phyloP scores from a whole-genome alignment of 1,140 invertebrate species.

The Drosophila fuyamai region DNA sequence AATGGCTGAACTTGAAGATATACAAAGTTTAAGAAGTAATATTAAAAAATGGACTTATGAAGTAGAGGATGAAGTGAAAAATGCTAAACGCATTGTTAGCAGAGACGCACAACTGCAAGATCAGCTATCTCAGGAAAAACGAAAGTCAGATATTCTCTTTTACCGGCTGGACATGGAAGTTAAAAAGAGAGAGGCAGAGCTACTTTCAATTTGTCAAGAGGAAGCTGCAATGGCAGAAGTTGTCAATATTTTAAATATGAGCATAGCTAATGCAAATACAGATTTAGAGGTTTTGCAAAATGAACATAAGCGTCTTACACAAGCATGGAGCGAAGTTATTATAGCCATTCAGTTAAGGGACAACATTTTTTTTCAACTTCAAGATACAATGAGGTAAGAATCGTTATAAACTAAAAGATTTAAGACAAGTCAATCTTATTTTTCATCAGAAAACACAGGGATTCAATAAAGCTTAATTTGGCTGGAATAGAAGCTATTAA shows the following conservation, averaged over 20 bases:
- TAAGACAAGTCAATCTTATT: background rate
- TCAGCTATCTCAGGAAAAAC: slow-evolving; percentile 85
- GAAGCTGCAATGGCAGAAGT: slow-evolving; percentile 85
- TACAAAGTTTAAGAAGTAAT: slow-evolving; percentile 83
- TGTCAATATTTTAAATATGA: slow-evolving; percentile 84
- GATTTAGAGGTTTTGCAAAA: slow-evolving; percentile 89
- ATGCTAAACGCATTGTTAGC: slow-evolving; percentile 86
- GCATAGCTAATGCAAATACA: slow-evolving; percentile 87
- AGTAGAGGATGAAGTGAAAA: slow-evolving; percentile 84
- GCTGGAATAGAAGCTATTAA: slow-evolving; percentile 87
- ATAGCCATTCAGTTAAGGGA: slow-evolving; percentile 89
- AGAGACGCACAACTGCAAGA: slow-evolving; percentile 85
- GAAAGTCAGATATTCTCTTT: slow-evolving; percentile 86
- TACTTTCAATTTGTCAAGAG: slow-evolving; percentile 85
- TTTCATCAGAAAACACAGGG: slow-evolving; percentile 85
- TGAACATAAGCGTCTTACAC: slow-evolving; percentile 88
- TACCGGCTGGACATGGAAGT: slow-evolving; percentile 86
- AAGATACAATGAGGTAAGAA: slow-evolving; percentile 56
- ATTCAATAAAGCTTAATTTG: slow-evolving; percentile 86
- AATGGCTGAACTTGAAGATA: slow-evolving; percentile 84
- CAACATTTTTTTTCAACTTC: slow-evolving; percentile 87
- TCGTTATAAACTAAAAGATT: background rate
- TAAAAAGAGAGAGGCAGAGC: slow-evolving; percentile 85
- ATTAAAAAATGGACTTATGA: slow-evolving; percentile 86
- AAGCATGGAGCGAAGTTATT: slow-evolving; percentile 90